These are phyloP conservation scores for Limenitis camilla DNA, from an alignment of 2,888 invertebrate species.

Conservation along the genomic window DNA sequence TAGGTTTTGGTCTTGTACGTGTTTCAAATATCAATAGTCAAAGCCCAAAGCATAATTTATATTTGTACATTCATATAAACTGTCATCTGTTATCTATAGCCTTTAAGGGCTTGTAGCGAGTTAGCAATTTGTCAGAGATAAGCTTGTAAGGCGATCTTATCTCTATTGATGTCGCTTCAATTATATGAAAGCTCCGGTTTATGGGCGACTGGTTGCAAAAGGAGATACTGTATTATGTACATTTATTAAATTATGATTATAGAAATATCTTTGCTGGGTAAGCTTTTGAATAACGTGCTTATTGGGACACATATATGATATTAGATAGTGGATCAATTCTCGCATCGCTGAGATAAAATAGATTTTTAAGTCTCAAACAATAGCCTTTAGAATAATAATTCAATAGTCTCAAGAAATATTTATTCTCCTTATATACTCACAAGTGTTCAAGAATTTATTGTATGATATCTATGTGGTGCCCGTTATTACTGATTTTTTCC, in stretches of 20 bases:
- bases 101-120: slow-evolving; percentile 11
- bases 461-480: too few species aligned
- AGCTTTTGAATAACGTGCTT: too few species aligned
- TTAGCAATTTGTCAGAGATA: slow-evolving; percentile 24
- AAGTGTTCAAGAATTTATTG: too few species aligned
- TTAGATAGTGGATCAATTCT: too few species aligned
- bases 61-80: slow-evolving; percentile 3
- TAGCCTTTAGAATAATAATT: too few species aligned
- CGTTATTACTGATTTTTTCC: too few species aligned
- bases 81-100: slow-evolving; percentile 9
- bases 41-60: background rate
- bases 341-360: too few species aligned
- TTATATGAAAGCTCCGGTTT: slow-evolving; percentile 7
- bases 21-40: background rate
- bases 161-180: slow-evolving; percentile 9
- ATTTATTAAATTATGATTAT: background rate
- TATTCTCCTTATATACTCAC: too few species aligned
- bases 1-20: background rate
- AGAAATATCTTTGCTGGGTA: background rate
- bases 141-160: slow-evolving; percentile 15
- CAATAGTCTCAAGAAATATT: too few species aligned
- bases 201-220: background rate
- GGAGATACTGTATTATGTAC: background rate
- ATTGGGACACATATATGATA: too few species aligned
- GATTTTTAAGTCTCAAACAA: too few species aligned